These are phyloP conservation scores for Synchiropus splendidus DNA, from an alignment of 2,113 vertebrate genomes.

Conservation along the genomic window DNA sequence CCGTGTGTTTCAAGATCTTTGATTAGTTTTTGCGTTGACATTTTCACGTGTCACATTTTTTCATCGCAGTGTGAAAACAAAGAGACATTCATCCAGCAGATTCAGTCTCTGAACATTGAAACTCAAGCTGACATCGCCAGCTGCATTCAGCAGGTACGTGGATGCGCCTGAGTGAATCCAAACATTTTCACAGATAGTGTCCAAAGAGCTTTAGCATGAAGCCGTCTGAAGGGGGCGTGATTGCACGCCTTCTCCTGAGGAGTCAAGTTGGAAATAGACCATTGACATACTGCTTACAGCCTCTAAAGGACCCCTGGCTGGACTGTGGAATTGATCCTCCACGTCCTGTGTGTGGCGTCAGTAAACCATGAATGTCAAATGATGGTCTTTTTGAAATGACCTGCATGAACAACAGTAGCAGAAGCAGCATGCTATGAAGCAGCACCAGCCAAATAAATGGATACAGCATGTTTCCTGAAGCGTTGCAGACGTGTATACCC, in stretches of 20 bases:
- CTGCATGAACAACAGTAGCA: constrained; percentile 43
- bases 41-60: constrained; percentile 4
- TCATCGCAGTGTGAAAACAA: constrained; percentile 74
- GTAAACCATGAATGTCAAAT: constrained; percentile 28
- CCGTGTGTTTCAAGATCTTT: no score
- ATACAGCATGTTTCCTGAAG: constrained; percentile 39
- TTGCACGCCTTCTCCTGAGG: constrained; percentile 18
- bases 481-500: no score
- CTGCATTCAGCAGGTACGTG: constrained; percentile 78
- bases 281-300: constrained; percentile 38
- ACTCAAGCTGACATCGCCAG: constrained; percentile 73
- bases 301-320: constrained; percentile 35
- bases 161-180: constrained; percentile 9
- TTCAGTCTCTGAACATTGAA: constrained; percentile 74
- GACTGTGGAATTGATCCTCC: constrained; percentile 28
- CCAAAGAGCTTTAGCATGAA: constrained; percentile 22
- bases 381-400: constrained; percentile 8
- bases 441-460: constrained; percentile 38
- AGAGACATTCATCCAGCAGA: constrained; percentile 78
- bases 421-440: constrained; percentile 40
- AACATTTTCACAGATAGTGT: constrained; percentile 3
- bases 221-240: constrained; percentile 14
- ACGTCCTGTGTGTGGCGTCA: constrained; percentile 17
- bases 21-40: no score
- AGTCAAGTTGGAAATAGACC: constrained; percentile 41